Base-by-base conservation (phyloP, 2,888 invertebrate species). In the Agonopterix subpropinquella region DNA sequence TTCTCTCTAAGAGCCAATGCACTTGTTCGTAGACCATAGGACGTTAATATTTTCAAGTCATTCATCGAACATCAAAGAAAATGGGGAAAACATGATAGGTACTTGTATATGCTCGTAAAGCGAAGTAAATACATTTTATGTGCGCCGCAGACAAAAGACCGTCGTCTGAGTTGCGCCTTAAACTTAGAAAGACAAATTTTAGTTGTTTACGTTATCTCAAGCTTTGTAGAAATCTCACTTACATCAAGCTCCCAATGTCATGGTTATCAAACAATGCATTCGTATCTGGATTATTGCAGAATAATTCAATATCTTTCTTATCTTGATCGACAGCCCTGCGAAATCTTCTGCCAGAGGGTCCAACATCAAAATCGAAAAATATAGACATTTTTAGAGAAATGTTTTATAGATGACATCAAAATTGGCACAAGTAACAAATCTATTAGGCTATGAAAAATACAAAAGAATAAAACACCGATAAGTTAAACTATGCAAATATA, bases 271-370 rank as follows among this genome's bases (percentile, higher is more conserved):
- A 87, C 36, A 85, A 47, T 11, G 61, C 54, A 2, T 68, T 58
- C 0, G 72, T 70, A 2, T 70, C 56, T 43, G 67, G 54, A 0
- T 44, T 56, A n/a, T 73, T 59, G 47, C 73, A 55, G 50, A 86
- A 64, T 11, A 62, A 49, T 11, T 74, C 65, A 11, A 87, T 73
- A 52, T 85, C 78, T 57, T 56, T 48, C 52, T 65, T 78, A 56
- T 87, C 87, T 3, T 66, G 67, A n/a, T 83, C 77, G 0, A 87
- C 73, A 0, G 87, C 87, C 42, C 77, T 69, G 58, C 87, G 69
- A 46, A 87, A 79, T 47, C 79, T 67, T 49, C 78, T 72, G 0
- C 78, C 77, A 47, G 54, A 58, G 0, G 71, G 51, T 1, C 75
- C 75, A 1, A 83, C 73, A 28, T 78, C 62, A 50, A 78, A 85